phyloP scores from a whole-genome alignment of 2,113 vertebrate genomes.

The Gila orcuttii region DNA sequence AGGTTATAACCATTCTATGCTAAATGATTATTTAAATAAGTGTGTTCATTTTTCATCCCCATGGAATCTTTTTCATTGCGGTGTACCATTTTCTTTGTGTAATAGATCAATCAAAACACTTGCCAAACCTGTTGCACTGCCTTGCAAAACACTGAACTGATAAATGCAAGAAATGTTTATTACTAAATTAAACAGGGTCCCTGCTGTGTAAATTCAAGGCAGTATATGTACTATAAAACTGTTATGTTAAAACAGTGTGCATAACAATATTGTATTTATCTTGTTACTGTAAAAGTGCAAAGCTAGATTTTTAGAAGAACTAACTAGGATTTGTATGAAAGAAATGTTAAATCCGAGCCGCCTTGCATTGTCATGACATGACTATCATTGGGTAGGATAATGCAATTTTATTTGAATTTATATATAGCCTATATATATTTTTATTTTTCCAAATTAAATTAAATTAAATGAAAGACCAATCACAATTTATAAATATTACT shows the following conservation, averaged over 20 bases:
- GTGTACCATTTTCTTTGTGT: not conserved
- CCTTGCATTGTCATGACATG: not conserved
- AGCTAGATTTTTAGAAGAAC: not conserved
- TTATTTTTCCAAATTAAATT: no score
- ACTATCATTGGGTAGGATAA: no score
- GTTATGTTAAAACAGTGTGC: not conserved
- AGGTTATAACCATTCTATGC: not conserved
- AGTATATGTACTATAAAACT: not conserved
- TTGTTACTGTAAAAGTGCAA: not conserved
- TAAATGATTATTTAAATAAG: not conserved
- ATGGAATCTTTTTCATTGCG: not conserved
- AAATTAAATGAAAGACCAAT: no score
- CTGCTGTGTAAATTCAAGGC: slow-evolving; percentile 1
- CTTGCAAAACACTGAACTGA: not conserved
- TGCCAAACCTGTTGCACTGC: not conserved
- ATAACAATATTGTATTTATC: slow-evolving; percentile 8
- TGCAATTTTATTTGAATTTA: no score
- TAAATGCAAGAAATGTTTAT: not conserved
- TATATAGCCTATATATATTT: no score
- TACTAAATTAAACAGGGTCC: not conserved
- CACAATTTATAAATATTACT: no score
- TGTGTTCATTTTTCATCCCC: not conserved
- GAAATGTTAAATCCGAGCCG: not conserved
- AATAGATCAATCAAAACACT: not conserved
- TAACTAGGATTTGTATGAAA: not conserved